A percentile compares a stretch with the other conserved stretches of the same genome.
These are phyloP conservation scores for Motacilla alba DNA, from an alignment of 2,113 vertebrate species.

Conservation along the genomic window DNA sequence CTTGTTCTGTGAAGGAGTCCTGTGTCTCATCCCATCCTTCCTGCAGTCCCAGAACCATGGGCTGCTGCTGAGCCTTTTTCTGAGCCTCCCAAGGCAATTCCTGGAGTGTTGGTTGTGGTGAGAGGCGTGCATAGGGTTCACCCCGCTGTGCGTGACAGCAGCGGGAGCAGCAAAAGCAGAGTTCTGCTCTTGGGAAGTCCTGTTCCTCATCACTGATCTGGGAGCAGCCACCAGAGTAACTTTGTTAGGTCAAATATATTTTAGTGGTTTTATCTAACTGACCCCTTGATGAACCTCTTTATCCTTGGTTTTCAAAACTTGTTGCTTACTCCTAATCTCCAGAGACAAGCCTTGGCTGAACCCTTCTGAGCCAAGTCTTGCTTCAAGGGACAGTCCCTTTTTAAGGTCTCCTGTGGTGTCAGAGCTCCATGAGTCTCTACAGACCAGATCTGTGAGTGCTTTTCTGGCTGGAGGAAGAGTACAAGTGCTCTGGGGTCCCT, in stretches of 20 bases:
- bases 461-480: background rate
- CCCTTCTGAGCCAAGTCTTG: background rate
- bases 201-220: background rate
- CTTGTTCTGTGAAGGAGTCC: background rate
- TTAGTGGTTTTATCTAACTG: background rate
- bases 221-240: background rate
- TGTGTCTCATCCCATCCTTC: background rate
- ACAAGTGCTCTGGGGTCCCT: background rate
- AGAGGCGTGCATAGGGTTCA: rapidly evolving
- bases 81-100: background rate
- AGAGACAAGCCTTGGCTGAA: background rate
- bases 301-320: background rate
- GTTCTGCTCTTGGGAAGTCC: background rate
- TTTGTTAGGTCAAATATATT: background rate
- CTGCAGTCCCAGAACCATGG: background rate
- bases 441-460: background rate
- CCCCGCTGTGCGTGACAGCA: rapidly evolving
- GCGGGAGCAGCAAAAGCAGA: background rate
- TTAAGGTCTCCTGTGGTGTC: background rate
- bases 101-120: background rate
- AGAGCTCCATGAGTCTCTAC: background rate
- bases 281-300: background rate
- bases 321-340: background rate
- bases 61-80: background rate
- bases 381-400: background rate